Conservation (phyloP, 92 coral and sea anemone genomes). For the Meandrina meandrites region DNA sequence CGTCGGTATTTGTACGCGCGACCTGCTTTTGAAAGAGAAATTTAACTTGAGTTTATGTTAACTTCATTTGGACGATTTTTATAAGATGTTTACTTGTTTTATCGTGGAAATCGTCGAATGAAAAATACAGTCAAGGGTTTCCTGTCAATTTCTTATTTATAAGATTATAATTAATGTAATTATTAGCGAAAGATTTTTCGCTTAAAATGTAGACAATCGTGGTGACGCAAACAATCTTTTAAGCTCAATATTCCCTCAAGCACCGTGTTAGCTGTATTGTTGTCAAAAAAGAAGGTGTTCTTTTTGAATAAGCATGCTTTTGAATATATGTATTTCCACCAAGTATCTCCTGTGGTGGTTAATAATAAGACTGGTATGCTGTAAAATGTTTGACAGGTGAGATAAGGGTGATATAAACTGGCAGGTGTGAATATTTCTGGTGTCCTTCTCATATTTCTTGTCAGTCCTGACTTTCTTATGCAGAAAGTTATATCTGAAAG, state of each 20-base stretch:
- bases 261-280: background rate
- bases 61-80: background rate
- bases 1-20: background rate
- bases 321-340: background rate
- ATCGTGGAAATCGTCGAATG: background rate
- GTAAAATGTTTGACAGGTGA: conserved; percentile 5
- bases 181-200: conserved; percentile 15
- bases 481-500: background rate
- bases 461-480: background rate
- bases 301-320: background rate
- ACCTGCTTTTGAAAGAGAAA: background rate
- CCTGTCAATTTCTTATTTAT: conserved; percentile 15
- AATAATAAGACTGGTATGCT: conserved; percentile 3
- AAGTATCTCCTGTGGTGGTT: conserved; percentile 4
- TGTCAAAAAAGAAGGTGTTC: background rate
- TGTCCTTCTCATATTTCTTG: background rate
- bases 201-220: background rate
- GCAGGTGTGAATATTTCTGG: conserved; percentile 28
- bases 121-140: background rate
- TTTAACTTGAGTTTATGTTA: background rate
- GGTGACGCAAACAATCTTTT: background rate
- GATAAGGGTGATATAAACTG: conserved; percentile 20
- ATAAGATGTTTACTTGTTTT: background rate
- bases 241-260: background rate
- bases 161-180: conserved; percentile 22